A percentile compares a stretch with the other conserved stretches of the same genome.
phyloP scores from a whole-genome alignment of 1,140 invertebrate genomes.

The Drosophila kikkawai region DNA sequence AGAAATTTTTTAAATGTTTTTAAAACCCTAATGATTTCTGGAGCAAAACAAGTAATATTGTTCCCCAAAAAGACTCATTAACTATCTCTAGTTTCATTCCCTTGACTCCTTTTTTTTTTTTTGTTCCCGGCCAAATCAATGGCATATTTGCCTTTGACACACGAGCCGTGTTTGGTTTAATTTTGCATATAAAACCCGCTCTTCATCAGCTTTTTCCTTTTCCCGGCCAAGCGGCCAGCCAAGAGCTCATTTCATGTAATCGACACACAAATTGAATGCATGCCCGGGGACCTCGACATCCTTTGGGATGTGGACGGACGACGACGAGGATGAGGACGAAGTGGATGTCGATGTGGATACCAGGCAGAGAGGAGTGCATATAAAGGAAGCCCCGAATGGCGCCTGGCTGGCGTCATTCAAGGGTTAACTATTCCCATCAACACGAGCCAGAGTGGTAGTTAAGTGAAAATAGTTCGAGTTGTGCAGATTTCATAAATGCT shows the following conservation, averaged over 20 bases:
- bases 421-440: slow-evolving; percentile 48
- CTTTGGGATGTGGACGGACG: slow-evolving; percentile 35
- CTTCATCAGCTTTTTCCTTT: slow-evolving; percentile 26
- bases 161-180: slow-evolving; percentile 51
- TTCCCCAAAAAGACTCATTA: slow-evolving; percentile 5
- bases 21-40: not conserved
- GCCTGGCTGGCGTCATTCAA: slow-evolving; percentile 37
- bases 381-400: slow-evolving; percentile 43
- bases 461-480: slow-evolving; percentile 32
- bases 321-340: slow-evolving; percentile 1
- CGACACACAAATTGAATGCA: slow-evolving; percentile 51
- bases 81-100: slow-evolving; percentile 6
- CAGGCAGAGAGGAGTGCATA: slow-evolving; percentile 26
- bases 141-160: slow-evolving; percentile 35
- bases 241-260: slow-evolving; percentile 59
- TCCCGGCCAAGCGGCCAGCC: slow-evolving; percentile 30
- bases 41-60: not conserved
- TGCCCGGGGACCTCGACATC: slow-evolving; percentile 42
- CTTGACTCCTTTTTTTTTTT: slow-evolving; percentile 12
- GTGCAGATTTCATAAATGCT: slow-evolving; percentile 28
- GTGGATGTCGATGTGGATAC: slow-evolving; percentile 4
- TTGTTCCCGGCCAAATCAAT: slow-evolving; percentile 44
- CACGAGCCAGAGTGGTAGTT: slow-evolving; percentile 27
- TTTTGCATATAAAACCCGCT: slow-evolving; percentile 54
- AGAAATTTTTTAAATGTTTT: not conserved